These are phyloP conservation scores for Pangasius djambal DNA, from an alignment of 2,797 vertebrate genomes.

Conservation along the genomic window DNA sequence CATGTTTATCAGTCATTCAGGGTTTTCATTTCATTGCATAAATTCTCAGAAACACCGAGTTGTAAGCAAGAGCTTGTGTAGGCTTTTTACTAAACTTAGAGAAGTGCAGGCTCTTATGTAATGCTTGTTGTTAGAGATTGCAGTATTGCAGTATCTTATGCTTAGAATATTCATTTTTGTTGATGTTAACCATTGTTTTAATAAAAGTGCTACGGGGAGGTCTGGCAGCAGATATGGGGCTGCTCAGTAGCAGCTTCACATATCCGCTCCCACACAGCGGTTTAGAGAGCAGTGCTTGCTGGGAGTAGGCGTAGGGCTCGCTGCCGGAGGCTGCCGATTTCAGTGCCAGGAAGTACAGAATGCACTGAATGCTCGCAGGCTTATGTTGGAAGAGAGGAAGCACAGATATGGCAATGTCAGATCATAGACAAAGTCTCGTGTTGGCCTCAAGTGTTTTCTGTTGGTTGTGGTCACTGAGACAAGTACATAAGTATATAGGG, in stretches of 20 bases:
- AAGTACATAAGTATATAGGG: too few species aligned
- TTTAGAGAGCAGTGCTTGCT: constrained; percentile 43
- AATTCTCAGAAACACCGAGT: constrained; percentile 25
- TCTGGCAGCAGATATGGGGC: constrained; percentile 44
- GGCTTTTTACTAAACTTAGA: constrained; percentile 30
- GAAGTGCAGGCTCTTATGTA: constrained; percentile 31
- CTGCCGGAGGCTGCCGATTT: constrained; percentile 30
- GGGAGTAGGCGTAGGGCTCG: constrained; percentile 41
- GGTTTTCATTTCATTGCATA: constrained; percentile 6
- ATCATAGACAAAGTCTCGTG: not conserved
- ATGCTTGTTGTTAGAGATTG: constrained; percentile 12
- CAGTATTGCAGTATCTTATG: constrained; percentile 13
- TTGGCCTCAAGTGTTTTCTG: not conserved
- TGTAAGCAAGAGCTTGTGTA: constrained; percentile 17
- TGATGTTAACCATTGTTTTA: constrained; percentile 36
- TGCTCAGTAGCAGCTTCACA: constrained; percentile 38
- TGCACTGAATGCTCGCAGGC: constrained; percentile 4
- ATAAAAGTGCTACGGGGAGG: constrained; percentile 37
- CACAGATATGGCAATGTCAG: constrained; percentile 9
- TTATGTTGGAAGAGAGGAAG: not conserved
- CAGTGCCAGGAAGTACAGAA: constrained; percentile 27
- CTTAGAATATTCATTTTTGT: constrained; percentile 15
- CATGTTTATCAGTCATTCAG: constrained; percentile 17
- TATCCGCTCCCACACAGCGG: constrained; percentile 48
- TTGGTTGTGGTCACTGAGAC: not conserved